A percentile compares a stretch with the other conserved stretches of the same genome.
Conservation (phyloP, 2,888 invertebrate genomes). For the Lacanobia wlatinum region DNA sequence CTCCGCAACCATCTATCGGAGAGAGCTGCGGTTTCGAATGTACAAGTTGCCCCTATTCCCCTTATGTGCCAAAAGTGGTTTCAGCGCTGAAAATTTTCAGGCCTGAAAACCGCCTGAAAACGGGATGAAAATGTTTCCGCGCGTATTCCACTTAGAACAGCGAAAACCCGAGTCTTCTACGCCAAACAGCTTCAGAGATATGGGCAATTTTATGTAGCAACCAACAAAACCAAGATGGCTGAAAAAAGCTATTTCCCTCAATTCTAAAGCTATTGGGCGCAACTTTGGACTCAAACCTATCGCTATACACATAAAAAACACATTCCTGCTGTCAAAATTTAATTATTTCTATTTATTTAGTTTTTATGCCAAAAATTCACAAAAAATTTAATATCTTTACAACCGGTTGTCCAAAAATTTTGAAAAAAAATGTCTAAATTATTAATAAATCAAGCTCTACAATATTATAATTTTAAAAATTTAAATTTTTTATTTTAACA, state of each 20-base stretch:
- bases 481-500: too few relatives aligned
- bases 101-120: not conserved
- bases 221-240: too few relatives aligned
- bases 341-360: not conserved
- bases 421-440: too few relatives aligned
- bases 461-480: too few relatives aligned
- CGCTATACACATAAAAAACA: too few relatives aligned
- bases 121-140: not conserved
- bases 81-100: not conserved
- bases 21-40: too few relatives aligned
- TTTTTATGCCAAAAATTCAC: not conserved
- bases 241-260: not conserved
- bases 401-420: not conserved
- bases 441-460: too few relatives aligned
- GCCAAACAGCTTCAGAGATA: not conserved
- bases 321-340: too few relatives aligned
- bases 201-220: too few relatives aligned
- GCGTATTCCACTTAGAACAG: fast-evolving
- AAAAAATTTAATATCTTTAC: not conserved
- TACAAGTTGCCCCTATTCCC: too few relatives aligned
- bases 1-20: too few relatives aligned
- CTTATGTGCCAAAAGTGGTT: too few relatives aligned
- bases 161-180: not conserved
- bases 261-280: not conserved
- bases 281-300: not conserved